Conservation (phyloP, 2,888 invertebrate species). For the Lasioglossum leucozonium region DNA sequence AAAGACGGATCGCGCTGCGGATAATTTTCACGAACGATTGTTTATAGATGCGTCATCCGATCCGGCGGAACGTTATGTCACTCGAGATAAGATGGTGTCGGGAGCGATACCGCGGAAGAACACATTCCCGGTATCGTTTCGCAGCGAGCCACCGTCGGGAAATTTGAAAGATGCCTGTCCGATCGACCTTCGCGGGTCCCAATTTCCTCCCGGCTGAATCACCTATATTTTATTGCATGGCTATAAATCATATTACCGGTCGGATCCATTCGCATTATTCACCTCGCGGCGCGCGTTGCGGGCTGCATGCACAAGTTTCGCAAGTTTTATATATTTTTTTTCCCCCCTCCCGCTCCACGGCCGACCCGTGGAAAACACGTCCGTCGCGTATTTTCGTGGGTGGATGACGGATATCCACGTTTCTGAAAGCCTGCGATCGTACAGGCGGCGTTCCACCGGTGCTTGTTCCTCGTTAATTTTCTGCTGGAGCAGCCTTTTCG, state of each 20-base stretch:
- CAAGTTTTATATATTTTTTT: slow-evolving; percentile 31
- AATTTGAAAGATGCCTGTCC: slow-evolving; percentile 16
- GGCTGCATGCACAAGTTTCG: slow-evolving; percentile 41
- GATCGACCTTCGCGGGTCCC: slow-evolving; percentile 4
- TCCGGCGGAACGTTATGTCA: not conserved
- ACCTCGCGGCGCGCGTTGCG: slow-evolving; percentile 14
- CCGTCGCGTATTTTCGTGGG: slow-evolving; percentile 38
- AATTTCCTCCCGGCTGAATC: slow-evolving; percentile 36
- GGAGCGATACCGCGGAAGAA: not conserved
- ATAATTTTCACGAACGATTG: not conserved
- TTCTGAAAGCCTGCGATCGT: not conserved
- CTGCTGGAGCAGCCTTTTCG: not conserved
- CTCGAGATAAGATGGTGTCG: not conserved
- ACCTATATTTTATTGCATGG: slow-evolving; percentile 31
- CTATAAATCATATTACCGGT: slow-evolving; percentile 48
- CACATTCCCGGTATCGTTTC: not conserved
- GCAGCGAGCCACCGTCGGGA: not conserved
- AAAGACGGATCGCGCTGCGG: not conserved
- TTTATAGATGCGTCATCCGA: not conserved
- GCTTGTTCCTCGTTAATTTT: not conserved
- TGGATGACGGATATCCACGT: slow-evolving; percentile 17
- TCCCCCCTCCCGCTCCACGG: not conserved
- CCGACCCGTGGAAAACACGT: slow-evolving; percentile 34
- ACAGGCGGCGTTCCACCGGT: not conserved
- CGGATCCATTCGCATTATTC: slow-evolving; percentile 48